These are phyloP conservation scores for Paraescarpia echinospica DNA, from an alignment of 1,140 invertebrate genomes.

Conservation along the genomic window DNA sequence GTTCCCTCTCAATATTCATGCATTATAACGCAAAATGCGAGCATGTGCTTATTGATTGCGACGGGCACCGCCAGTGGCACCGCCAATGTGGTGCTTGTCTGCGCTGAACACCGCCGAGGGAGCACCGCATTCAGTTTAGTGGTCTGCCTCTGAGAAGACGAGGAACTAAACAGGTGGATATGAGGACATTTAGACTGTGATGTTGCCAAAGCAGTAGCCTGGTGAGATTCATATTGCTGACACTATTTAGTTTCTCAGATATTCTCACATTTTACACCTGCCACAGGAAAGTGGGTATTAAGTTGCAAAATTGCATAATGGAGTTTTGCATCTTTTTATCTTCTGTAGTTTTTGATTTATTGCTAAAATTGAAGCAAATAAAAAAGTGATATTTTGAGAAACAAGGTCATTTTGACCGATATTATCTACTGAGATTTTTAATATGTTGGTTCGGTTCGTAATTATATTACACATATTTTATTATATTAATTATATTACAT, in stretches of 20 bases:
- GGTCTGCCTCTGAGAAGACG: not conserved
- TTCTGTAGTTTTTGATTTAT: too few species aligned
- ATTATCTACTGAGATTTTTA: too few species aligned
- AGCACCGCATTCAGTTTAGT: not conserved
- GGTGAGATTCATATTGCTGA: not conserved
- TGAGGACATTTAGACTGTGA: not conserved
- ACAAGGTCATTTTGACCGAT: too few species aligned
- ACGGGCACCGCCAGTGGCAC: not conserved
- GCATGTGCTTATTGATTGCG: not conserved
- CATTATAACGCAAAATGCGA: not conserved
- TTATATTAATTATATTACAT: too few species aligned
- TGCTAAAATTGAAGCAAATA: too few species aligned
- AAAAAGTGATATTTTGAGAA: too few species aligned
- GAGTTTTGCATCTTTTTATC: too few species aligned
- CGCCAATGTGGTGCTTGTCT: not conserved
- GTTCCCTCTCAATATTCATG: slow-evolving; percentile 1
- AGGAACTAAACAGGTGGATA: not conserved
- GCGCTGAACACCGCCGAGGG: not conserved
- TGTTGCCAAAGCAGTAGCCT: not conserved
- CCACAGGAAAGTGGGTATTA: too few species aligned
- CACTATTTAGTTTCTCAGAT: not conserved
- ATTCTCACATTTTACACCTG: not conserved
- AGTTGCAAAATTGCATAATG: too few species aligned
- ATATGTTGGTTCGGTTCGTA: too few species aligned
- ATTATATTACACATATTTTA: too few species aligned